Base-by-base conservation (phyloP, 2,113 vertebrate genomes). In the Calyptomena viridis region DNA sequence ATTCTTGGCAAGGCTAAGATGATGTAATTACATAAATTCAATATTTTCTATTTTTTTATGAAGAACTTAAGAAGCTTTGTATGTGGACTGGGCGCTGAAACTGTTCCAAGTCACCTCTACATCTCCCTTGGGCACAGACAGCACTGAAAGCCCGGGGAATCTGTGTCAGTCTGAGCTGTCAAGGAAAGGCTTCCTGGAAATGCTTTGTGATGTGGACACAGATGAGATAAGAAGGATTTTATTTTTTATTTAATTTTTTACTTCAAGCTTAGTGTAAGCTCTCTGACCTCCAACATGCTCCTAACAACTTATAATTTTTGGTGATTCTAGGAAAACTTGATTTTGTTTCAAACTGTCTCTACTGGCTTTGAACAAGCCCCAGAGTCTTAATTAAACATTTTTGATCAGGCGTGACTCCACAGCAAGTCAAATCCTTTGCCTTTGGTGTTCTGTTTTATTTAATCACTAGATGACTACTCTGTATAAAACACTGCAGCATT, bases 401-500 rank as follows among this genome's bases (percentile, higher is more conserved):
- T 90, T 13, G 22, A 42, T 94, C 74, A 88, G 74, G 39, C 30
- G 0, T 88, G 60, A 77, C 78, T 94, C 56, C 31, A 25, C 33
- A 67, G 42, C 66, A 64, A 90, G 55, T 93, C 39, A 90, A 94
- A 74, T 90, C 55, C 71, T 91, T 95, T 94, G 89, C 74, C 66
- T 83, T 95, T 85, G 68, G 90, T 93, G n/a, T 92, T 94, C 82
- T 93, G 62, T 82, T 94, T 94, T 71, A 44, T 93, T 89, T 89
- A 92, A 81, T 81, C 73, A 31, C 42, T 74, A 44, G 39, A 14
- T 59, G 80, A 8, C 69, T 90, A 76, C 52, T 88, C 33, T 74
- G 2, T 35, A 5, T 76, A 59, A 72, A 89, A 44, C 24, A 18
- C 71, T 87, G 31, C 44, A 87, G 49, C 49, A 56, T 73, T 91